Conservation (phyloP, 1,140 invertebrate genomes). For the Lanistes nyassanus region DNA sequence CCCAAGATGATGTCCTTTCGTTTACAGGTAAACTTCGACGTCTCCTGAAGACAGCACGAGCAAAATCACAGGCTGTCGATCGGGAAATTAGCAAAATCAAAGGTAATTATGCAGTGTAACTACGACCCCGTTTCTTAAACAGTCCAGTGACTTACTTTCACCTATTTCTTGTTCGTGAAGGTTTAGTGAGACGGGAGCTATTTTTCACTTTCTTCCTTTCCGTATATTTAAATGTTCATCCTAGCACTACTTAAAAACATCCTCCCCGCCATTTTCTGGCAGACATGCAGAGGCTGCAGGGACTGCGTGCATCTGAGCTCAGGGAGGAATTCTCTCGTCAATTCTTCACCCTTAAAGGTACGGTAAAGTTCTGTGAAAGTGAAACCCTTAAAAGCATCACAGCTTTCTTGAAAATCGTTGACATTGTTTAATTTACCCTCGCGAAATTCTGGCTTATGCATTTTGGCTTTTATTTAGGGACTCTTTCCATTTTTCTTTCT, state of each 20-base stretch:
- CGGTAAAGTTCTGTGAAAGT: too few relatives aligned
- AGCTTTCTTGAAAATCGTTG: background rate
- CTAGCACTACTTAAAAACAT: background rate
- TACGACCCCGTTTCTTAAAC: too few relatives aligned
- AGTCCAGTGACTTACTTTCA: too few relatives aligned
- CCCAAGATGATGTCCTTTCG: background rate
- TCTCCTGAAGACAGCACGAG: background rate
- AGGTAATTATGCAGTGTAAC: background rate
- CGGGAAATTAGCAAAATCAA: background rate
- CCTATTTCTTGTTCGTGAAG: too few relatives aligned
- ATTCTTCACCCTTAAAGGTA: slow-evolving; percentile 15
- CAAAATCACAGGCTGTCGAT: background rate
- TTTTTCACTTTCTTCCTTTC: background rate
- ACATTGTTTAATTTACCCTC: background rate
- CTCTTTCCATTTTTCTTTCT: background rate
- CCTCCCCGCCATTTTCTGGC: background rate
- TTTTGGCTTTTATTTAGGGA: too few relatives aligned
- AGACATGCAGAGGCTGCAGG: background rate
- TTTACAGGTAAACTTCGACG: background rate
- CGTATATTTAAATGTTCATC: background rate
- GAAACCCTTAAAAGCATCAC: too few relatives aligned
- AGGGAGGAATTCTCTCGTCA: slow-evolving; percentile 17
- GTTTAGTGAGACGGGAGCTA: background rate
- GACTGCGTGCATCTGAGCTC: background rate
- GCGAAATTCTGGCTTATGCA: too few relatives aligned